Conservation (phyloP, 2,113 vertebrate species). For the Ammodytes marinus region DNA sequence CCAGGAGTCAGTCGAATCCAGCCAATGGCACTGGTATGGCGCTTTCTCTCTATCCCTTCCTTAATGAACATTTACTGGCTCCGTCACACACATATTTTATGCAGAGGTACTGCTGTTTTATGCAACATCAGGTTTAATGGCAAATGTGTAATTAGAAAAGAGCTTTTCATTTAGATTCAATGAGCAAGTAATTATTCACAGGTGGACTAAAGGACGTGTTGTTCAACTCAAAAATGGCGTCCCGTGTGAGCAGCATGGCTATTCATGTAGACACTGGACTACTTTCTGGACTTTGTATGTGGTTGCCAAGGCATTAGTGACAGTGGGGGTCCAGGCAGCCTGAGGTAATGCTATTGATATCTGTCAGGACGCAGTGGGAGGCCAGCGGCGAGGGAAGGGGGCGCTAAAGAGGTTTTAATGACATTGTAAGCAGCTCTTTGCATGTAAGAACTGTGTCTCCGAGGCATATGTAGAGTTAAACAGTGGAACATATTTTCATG, state of each 20-base stretch:
- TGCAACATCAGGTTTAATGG: not conserved
- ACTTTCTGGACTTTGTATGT: not conserved
- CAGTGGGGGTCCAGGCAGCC: conserved; percentile 56
- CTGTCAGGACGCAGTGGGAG: conserved; percentile 67
- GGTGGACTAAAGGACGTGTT: conserved; percentile 1
- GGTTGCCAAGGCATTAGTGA: conserved; percentile 33
- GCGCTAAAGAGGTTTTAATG: conserved; percentile 83
- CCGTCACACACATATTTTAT: not conserved
- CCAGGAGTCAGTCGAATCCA: not conserved
- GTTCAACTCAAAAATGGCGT: not conserved
- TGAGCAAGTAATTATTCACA: conserved; percentile 24
- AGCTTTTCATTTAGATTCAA: conserved; percentile 22
- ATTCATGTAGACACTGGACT: conserved; percentile 1
- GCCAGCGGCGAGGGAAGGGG: conserved; percentile 4
- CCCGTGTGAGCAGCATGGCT: not conserved
- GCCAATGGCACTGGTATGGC: not conserved
- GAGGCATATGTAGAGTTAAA: conserved; percentile 35
- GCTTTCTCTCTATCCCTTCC: not conserved
- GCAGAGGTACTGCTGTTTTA: not conserved
- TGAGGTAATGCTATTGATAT: conserved; percentile 71
- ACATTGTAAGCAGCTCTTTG: conserved; percentile 60
- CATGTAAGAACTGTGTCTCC: conserved; percentile 30
- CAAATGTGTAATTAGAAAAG: conserved; percentile 12
- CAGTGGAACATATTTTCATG: conserved; percentile 22
- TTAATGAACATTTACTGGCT: not conserved